A percentile compares a stretch with the other conserved stretches of the same genome.
Conservation (phyloP, 2,113 vertebrate species). For the Phalacrocorax carbo region DNA sequence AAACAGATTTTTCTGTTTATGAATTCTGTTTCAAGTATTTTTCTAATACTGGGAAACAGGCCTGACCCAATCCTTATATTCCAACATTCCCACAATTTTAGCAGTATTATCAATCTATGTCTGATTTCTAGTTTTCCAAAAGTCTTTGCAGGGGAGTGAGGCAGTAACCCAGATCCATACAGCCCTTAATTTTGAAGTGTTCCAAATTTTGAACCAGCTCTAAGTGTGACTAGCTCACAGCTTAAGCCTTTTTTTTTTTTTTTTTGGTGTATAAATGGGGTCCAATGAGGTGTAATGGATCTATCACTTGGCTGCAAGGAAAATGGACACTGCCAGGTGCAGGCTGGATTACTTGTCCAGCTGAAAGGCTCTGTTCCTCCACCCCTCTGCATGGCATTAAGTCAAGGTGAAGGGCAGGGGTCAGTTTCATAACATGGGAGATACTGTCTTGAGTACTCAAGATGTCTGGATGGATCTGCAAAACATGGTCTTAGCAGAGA, state of each 20-base stretch:
- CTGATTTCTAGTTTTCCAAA: neutral
- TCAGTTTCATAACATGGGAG: neutral
- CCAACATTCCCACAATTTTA: neutral
- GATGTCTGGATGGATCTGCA: neutral
- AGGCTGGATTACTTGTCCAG: neutral
- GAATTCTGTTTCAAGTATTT: slow-evolving; percentile 4
- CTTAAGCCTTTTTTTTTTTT: neutral
- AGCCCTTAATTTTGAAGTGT: neutral
- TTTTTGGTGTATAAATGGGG: neutral
- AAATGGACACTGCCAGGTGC: neutral
- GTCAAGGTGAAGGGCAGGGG: neutral
- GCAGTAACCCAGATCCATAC: neutral
- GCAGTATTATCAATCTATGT: neutral
- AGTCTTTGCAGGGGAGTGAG: neutral
- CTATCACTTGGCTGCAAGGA: neutral
- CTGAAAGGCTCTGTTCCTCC: neutral
- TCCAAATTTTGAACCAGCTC: neutral
- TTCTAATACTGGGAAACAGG: neutral
- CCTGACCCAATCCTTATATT: neutral
- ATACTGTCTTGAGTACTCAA: neutral
- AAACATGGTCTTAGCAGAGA: neutral
- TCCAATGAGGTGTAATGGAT: neutral
- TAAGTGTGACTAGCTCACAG: neutral
- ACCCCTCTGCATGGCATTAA: neutral
- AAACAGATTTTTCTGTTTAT: slow-evolving; percentile 25